Base-by-base conservation (phyloP, 2,888 invertebrate species). In the Xylocampa areola region DNA sequence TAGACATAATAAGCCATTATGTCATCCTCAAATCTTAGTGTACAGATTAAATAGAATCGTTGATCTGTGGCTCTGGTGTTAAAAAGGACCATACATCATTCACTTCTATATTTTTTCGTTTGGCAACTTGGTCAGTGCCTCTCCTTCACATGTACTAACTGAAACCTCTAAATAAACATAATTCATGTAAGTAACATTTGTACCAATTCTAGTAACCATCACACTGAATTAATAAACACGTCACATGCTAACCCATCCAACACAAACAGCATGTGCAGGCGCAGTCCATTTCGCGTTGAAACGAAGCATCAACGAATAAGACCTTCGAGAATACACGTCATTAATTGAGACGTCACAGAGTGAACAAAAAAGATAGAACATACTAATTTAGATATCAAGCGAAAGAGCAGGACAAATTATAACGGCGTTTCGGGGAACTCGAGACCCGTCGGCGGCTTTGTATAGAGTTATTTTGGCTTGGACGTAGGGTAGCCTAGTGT, bases 301-400 rank as follows among this genome's bases (percentile, higher is more conserved):
- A 73, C 52, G 73, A 71, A 66, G 58, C 73, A 60, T 73, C 60
- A 66, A 35, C 66, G 55, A 71, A 73, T 68, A 68, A 73, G 58
- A 73, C 59, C 65, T 70, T 64, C 66, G 57, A 68, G 66, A 73
- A 68, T 74, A 71, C 59, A 68, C 68, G 59, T 68, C 73, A 73
- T 73, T 74, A 73, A 73, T 73, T 73, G 74, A 73, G 73, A 60
- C 64, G 72, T 73, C 73, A 65, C 50, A 43, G 37, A 47, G 16
- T 8, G 65, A 71, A 62, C 50, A 71, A 73, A 73, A 73, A 73
- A 64, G 53, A 68, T 68, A 73, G 59, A 53, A 50, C 59, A 54
- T 60, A 65, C 72, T 73, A 73, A 73, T 73, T 73, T 73, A 73
- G 73, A 68, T 72, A 74, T 73, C 72, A 74, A 49, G 68, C 58